Base-by-base conservation (phyloP, 2,888 invertebrate species). In the Allophyes oxyacanthae region DNA sequence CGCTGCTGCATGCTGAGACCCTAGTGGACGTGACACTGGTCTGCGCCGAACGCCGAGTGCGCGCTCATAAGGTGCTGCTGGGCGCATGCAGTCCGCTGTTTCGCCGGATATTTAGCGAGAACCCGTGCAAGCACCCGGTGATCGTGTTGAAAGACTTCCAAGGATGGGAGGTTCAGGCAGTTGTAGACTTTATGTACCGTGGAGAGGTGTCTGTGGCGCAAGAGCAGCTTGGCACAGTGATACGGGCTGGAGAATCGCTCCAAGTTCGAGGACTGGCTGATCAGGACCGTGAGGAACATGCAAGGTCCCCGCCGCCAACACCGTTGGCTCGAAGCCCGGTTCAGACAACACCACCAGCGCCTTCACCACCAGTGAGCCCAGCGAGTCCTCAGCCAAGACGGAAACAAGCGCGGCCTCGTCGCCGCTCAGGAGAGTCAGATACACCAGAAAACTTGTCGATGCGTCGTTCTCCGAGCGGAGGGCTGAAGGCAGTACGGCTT, bases 171-270 rank as follows among this genome's bases (percentile, higher is more conserved):
- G 96, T 98, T 64, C 97, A 97, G 81, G 97, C 98, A 32, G 97
- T 98, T 62, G 97, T 98, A 64, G 97, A 98, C 91, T 98, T 98
- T 84, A 98, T 98, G 98, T 98, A 98, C 92, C 97, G 97, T 74
- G 98, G 98, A 34, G 98, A 98, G 92, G 98, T 98, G 76, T 97
- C 97, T 72, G 98, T 98, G 48, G 96, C 96, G 6, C 97, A 98
- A 80, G 97, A 98, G 83, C 97, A 98, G 66, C 94, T 98, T 25
- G 96, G 97, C 54, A 96, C 96, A 9, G 95, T 98, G 74, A 97
- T 98, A 80, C 96, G 97, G 78, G 98, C 98, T 2, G 98, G 98
- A 0, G 98, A 98, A 83, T 97, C 97, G 49, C 94, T 98, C 62
- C 98, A 98, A 87, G 96, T 98, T 65, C 95, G 97, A 15, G 97